Evolutionary conservation across 1,140 invertebrate species (phyloP), one percentile per base, ranked within the genome.

Genomic region (Protaetia brevitarsis): DNA sequence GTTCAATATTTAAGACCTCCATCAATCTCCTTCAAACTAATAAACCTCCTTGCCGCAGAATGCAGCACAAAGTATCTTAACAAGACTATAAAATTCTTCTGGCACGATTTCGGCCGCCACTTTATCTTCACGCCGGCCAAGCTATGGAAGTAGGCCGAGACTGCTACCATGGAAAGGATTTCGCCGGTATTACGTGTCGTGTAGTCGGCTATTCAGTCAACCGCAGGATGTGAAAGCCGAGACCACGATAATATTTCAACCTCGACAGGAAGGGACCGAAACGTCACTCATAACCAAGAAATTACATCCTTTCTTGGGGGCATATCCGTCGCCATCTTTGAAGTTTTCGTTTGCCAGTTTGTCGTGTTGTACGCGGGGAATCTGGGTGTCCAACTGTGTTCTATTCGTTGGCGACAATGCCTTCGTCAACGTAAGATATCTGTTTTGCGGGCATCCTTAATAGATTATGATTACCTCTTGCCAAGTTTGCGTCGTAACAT

Each of bases 221-320:
- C 28, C 56, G 56, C 56, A 30, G 28, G 56, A 58, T 30, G 56
- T 58, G 23, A 58, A 58, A 30, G 26, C 56, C 23, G 29, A 27
- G 28, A 58, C 56, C 28, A n/a, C 56, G 56, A 58, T 58, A 58
- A 58, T 58, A 58, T 30, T 28, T 58, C 56, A 58, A 30, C 41
- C 23, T 28, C 11, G 56, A 30, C 56, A 58, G 56, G 56, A 58
- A 58, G 56, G 56, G 56, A 58, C 56, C 56, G 56, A 30, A 58
- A 58, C 23, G 56, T 58, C 56, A 58, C 56, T 58, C 56, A 58
- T 58, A 58, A 58, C 26, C 56, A 58, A 58, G 56, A 58, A 58
- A 58, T 58, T 58, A 58, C 56, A 58, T 58, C 56, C 56, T 58
- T 10, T 28, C 56, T 58, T 27, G 41, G 13, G 41, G 41, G 16